A percentile compares a stretch with the other conserved stretches of the same genome.
Conservation (phyloP, 2,797 vertebrate genomes). For the Pteronotus mesoamericanus region DNA sequence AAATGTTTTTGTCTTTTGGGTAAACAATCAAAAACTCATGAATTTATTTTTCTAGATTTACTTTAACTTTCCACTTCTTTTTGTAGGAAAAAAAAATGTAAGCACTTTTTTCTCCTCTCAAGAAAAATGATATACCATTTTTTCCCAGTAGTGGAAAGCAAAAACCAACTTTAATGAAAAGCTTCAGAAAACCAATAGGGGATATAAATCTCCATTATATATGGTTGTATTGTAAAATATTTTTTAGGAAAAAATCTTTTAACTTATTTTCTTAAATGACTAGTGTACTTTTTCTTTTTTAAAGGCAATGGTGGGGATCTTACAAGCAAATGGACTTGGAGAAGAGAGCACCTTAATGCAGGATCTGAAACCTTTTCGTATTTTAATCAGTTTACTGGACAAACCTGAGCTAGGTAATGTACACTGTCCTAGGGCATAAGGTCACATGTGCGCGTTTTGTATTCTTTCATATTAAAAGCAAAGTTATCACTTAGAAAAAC, state of each 20-base stretch:
- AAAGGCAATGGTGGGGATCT: constrained; percentile 97
- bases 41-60: constrained; percentile 43
- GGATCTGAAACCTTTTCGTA: constrained; percentile 97
- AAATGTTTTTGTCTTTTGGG: neutral
- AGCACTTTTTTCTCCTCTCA: constrained; percentile 20
- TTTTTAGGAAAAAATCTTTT: neutral
- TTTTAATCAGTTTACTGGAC: constrained; percentile 98
- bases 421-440: neutral
- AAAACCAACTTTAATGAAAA: neutral
- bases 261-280: constrained; percentile 55
- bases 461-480: constrained; percentile 34
- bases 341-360: constrained; percentile 95
- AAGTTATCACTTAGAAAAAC: neutral
- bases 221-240: neutral
- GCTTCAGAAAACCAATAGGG: constrained; percentile 20
- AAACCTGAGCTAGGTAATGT: constrained; percentile 96
- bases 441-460: neutral
- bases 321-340: constrained; percentile 94
- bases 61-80: neutral
- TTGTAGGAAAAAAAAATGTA: neutral
- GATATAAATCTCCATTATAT: constrained; percentile 7
- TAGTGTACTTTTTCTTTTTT: constrained; percentile 60
- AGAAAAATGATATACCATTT: neutral
- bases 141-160: neutral
- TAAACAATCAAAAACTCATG: neutral